phyloP scores from a whole-genome alignment of 2,888 invertebrate species.

The Acanthosepion pharaonis region DNA sequence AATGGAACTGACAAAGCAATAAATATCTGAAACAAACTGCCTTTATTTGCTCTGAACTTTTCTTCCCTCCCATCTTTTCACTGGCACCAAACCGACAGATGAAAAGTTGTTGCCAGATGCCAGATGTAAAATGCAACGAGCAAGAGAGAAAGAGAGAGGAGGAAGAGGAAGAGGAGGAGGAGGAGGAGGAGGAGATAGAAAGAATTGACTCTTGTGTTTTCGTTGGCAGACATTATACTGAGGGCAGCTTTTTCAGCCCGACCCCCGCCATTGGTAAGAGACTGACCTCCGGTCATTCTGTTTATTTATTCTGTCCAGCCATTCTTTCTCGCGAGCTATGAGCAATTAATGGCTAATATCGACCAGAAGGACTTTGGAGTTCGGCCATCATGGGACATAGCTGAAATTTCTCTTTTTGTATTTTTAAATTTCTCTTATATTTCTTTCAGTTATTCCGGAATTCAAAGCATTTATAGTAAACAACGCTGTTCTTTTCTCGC shows the following conservation, averaged over 20 bases:
- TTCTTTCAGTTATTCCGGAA: too few species aligned
- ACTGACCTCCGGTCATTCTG: not conserved
- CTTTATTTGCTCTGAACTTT: not conserved
- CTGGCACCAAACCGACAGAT: not conserved
- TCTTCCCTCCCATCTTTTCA: not conserved
- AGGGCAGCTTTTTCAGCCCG: not conserved
- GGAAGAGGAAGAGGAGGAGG: too few species aligned
- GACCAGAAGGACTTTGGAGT: not conserved
- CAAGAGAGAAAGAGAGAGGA: not conserved
- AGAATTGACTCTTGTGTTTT: not conserved
- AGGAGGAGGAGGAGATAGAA: not conserved
- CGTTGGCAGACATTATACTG: not conserved
- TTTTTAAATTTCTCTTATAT: too few species aligned
- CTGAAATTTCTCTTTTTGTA: not conserved
- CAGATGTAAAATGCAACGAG: not conserved
- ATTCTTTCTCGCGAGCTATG: not conserved
- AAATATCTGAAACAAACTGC: not conserved
- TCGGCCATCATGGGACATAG: not conserved
- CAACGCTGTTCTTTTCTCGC: too few species aligned
- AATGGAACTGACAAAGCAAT: not conserved
- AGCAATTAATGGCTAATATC: conserved; percentile 2
- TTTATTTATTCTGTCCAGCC: not conserved
- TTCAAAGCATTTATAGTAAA: too few species aligned
- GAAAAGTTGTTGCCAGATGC: not conserved
- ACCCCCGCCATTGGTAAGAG: not conserved